phyloP scores from a whole-genome alignment of 2,888 invertebrate genomes.

The Dermolepida albohirtum region DNA sequence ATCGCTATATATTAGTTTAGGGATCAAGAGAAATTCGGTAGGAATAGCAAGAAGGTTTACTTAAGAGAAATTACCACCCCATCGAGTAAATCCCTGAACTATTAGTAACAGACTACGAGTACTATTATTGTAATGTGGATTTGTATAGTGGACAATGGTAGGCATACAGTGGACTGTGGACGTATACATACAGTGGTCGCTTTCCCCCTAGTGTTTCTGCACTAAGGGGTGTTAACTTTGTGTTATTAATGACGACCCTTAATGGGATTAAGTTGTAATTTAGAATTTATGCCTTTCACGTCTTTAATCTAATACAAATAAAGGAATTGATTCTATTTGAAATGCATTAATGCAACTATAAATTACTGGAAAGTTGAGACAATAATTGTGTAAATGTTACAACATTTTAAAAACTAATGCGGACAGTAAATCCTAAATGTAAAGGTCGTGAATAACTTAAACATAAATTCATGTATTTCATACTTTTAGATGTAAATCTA shows the following conservation, averaged over 20 bases:
- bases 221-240: slow-evolving; percentile 18
- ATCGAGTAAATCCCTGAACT: slow-evolving; percentile 49
- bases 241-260: slow-evolving; percentile 27
- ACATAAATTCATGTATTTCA: no score
- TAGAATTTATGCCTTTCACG: slow-evolving; percentile 3
- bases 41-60: slow-evolving; percentile 49
- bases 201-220: slow-evolving; percentile 2
- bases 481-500: no score
- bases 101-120: slow-evolving; percentile 26
- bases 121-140: slow-evolving; percentile 36
- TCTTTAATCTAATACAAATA: neutral
- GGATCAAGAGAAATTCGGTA: slow-evolving; percentile 42
- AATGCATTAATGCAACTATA: no score
- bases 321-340: no score
- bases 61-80: slow-evolving; percentile 41
- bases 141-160: slow-evolving; percentile 46
- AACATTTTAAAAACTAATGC: no score
- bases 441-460: no score
- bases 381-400: no score
- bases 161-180: slow-evolving; percentile 43
- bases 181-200: slow-evolving; percentile 10
- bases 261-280: slow-evolving; percentile 39
- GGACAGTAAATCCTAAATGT: no score
- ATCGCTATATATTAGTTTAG: slow-evolving; percentile 34
- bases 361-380: no score